Evolutionary conservation across 2,797 vertebrate genomes (phyloP), one percentile per base, ranked within the genome.

Genomic region (Euthynnus affinis): DNA sequence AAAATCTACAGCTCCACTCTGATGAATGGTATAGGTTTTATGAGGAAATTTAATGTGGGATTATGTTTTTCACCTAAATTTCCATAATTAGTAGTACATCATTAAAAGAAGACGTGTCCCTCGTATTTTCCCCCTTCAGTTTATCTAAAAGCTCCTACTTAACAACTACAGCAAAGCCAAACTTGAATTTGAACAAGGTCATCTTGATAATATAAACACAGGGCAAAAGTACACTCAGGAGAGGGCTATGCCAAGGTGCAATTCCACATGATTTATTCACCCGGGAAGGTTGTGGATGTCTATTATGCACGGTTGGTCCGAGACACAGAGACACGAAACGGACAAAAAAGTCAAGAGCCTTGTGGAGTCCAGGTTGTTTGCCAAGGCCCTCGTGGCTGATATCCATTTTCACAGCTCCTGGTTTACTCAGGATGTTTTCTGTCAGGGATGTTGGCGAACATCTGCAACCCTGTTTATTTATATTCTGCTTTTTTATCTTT

Each of bases 211-310:
- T 78, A 61, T 76, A 69, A 86, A 78, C 68, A 9, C 60, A 0
- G 84, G 48, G 27, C 78, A 56, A 49, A 20, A 52, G 76, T 79
- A 56, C 83, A 74, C 66, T 63, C 62, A 13, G 66, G 40, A 67
- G 80, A 86, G 57, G 5, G 40, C 40, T 18, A 34, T 76, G 87
- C 86, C 61, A 66, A 78, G 74, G 58, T 77, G 76, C 23, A 18
- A 70, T 76, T 85, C 81, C 71, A 84, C 89, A 82, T 92, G 78
- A 85, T 89, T 93, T 91, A 93, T 93, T 93, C 80, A 91, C 91
- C 55, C 57, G 74, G 73, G 74, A 68, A 60, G 75, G 42, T 65
- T 63, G 69, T 58, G 56, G 59, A 66, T 76, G 83, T 84, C 57
- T 78, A 18, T 81, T 79, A 79, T 91, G 74, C 63, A 66, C 77